These are phyloP conservation scores for Hetaerina titia DNA, from an alignment of 2,888 invertebrate genomes.

Conservation along the genomic window DNA sequence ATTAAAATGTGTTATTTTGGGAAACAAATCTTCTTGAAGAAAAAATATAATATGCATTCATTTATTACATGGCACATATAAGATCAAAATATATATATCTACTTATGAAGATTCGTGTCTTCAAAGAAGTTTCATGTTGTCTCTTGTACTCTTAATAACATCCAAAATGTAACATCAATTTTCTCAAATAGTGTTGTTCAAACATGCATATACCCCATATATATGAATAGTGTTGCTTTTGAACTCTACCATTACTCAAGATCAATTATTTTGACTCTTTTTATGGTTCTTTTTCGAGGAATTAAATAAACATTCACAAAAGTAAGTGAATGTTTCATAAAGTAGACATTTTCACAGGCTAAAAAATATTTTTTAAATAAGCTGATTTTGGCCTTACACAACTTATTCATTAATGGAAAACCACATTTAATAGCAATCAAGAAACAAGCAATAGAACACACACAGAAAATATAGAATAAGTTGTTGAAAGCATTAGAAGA, in stretches of 20 bases:
- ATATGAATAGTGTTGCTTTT: background rate
- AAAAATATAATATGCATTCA: conserved; percentile 6
- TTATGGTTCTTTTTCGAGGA: background rate
- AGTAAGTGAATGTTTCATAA: too few species aligned
- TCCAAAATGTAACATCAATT: background rate
- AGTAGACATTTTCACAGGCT: too few species aligned
- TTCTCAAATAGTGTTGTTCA: background rate
- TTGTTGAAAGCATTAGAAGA: background rate
- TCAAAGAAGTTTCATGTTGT: background rate
- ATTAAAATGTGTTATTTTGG: background rate
- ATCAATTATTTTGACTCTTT: background rate
- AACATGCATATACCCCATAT: background rate
- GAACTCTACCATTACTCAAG: background rate
- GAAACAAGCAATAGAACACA: background rate
- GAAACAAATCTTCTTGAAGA: background rate
- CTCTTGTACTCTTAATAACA: background rate
- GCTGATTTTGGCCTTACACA: background rate
- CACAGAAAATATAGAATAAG: background rate
- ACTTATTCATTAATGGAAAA: background rate
- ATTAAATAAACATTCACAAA: background rate
- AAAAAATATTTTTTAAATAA: too few species aligned
- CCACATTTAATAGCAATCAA: background rate
- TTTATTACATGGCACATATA: conserved; percentile 6
- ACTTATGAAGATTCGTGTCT: background rate
- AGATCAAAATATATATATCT: background rate